A percentile compares a stretch with the other conserved stretches of the same genome.
Evolutionary conservation across 1,140 invertebrate genomes (phyloP).

Genomic region (Chironomus striatipennis): DNA sequence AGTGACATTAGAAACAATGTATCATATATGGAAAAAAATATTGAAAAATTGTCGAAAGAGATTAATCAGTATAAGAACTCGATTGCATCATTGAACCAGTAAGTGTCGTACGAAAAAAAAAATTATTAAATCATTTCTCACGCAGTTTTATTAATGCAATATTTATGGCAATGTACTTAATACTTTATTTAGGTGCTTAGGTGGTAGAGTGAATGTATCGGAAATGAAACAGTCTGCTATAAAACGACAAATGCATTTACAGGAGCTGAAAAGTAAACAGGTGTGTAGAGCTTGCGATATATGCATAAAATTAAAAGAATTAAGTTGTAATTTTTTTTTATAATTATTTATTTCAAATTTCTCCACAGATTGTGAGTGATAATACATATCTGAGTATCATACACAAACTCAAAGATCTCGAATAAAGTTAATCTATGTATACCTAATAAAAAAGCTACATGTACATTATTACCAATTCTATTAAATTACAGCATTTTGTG

Average conservation of each 20-base stretch:
- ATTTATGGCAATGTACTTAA: not conserved
- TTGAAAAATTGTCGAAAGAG: not conserved
- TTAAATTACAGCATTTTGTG: too few species aligned
- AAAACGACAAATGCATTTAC: not conserved
- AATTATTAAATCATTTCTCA: not conserved
- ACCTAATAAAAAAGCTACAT: too few species aligned
- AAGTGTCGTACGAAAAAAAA: not conserved
- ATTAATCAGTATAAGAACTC: not conserved
- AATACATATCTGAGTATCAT: not conserved
- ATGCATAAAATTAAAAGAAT: not conserved
- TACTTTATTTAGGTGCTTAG: conserved; percentile 5
- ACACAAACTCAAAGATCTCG: not conserved
- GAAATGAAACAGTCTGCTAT: not conserved
- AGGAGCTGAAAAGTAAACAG: not conserved
- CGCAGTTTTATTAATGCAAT: not conserved
- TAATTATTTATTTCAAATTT: not conserved
- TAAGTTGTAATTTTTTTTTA: not conserved
- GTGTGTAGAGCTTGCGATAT: not conserved
- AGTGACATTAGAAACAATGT: not conserved
- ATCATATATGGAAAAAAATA: not conserved
- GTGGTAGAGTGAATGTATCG: conserved; percentile 11
- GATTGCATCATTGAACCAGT: not conserved
- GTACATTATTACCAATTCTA: too few species aligned
- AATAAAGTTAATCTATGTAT: too few species aligned
- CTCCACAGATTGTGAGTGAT: not conserved